Conservation (phyloP, 2,113 vertebrate species). For the Scomber japonicus region DNA sequence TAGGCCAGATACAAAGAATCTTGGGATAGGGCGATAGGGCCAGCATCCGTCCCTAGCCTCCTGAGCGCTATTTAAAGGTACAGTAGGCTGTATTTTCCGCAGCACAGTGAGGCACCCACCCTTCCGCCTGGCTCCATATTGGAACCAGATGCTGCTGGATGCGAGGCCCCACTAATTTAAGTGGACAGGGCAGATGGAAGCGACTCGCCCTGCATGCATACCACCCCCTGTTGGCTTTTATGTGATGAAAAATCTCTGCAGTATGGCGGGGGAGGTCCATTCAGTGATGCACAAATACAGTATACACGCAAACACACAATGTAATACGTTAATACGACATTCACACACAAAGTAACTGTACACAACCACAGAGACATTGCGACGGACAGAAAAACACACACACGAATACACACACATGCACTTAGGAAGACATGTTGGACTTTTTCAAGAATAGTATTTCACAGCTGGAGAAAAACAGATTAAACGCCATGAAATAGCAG, state of each 20-base stretch:
- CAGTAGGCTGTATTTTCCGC: constrained; percentile 89
- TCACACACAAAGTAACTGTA: constrained; percentile 21
- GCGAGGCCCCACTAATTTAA: constrained; percentile 87
- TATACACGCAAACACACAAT: constrained; percentile 12
- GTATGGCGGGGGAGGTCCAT: constrained; percentile 69
- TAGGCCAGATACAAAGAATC: constrained; percentile 84
- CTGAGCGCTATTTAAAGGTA: constrained; percentile 89
- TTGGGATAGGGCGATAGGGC: constrained; percentile 83
- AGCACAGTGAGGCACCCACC: constrained; percentile 86
- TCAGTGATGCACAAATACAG: constrained; percentile 44
- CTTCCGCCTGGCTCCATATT: constrained; percentile 88
- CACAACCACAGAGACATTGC: constrained; percentile 29
- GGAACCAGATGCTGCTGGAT: constrained; percentile 89
- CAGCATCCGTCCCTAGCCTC: constrained; percentile 85
- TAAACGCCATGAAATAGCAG: constrained; percentile 18
- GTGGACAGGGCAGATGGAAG: constrained; percentile 87
- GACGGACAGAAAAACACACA: constrained; percentile 5
- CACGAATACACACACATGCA: not conserved
- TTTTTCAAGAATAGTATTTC: constrained; percentile 11
- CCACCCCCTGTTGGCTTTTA: constrained; percentile 87
- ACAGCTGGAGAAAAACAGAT: not conserved
- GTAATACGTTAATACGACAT: not conserved
- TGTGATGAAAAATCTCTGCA: constrained; percentile 82
- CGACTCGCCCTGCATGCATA: constrained; percentile 84
- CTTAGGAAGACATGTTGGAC: constrained; percentile 11